A percentile compares a stretch with the other conserved stretches of the same genome.
Conservation (phyloP, 2,888 invertebrate species). For the Octonoba sinensis region DNA sequence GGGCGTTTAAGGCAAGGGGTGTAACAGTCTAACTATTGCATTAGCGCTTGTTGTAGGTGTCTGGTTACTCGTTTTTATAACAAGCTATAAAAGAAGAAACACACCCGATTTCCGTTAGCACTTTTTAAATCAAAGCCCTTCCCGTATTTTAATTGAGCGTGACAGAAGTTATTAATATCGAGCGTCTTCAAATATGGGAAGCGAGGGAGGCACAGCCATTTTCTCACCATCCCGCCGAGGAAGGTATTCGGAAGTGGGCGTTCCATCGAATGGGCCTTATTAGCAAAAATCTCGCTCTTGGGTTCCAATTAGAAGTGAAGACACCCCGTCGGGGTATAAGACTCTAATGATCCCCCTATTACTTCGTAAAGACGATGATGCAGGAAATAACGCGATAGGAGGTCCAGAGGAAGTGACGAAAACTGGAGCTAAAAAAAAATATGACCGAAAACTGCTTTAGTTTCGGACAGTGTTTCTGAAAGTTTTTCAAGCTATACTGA, state of each 20-base stretch:
- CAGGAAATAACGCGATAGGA: conserved; percentile 37
- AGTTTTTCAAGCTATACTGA: too few relatives aligned
- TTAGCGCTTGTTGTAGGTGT: too few relatives aligned
- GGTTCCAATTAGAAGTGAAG: conserved; percentile 51
- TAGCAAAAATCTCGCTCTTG: conserved; percentile 41
- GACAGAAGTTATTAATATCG: conserved; percentile 14
- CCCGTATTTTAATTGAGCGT: too few relatives aligned
- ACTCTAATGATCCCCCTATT: conserved; percentile 39
- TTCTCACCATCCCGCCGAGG: conserved; percentile 37
- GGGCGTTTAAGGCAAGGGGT: too few relatives aligned
- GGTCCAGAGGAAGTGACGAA: neutral
- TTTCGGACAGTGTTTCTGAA: too few relatives aligned
- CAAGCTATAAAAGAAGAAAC: too few relatives aligned
- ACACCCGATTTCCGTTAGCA: too few relatives aligned
- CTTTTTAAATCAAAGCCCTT: too few relatives aligned
- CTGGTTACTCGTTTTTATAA: too few relatives aligned
- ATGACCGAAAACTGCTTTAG: too few relatives aligned
- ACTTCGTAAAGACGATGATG: conserved; percentile 37
- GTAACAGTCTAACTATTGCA: too few relatives aligned
- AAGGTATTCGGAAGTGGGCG: conserved; percentile 30
- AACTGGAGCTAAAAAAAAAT: too few relatives aligned
- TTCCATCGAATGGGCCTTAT: conserved; percentile 8
- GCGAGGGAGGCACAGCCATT: conserved; percentile 10
- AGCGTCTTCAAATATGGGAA: conserved; percentile 12
- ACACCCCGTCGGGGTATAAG: conserved; percentile 5